These are phyloP conservation scores for Adoxophyes honmai DNA, from an alignment of 1,140 invertebrate species.

Conservation along the genomic window DNA sequence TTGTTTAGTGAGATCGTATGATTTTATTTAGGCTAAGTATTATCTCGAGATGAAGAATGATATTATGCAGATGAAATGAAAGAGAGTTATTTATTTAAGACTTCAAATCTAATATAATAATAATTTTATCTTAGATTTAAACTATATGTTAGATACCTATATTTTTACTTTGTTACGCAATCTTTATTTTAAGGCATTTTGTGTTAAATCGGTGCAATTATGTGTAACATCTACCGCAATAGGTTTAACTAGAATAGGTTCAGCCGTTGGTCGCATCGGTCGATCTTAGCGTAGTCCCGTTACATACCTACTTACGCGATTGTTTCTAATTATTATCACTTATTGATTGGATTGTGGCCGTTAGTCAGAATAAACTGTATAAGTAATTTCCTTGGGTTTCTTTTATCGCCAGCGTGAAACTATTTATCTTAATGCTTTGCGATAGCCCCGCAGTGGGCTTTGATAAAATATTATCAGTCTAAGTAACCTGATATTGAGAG, in stretches of 20 bases:
- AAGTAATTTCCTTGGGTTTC: slow-evolving; percentile 33
- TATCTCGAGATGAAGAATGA: slow-evolving; percentile 22
- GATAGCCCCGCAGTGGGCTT: background rate
- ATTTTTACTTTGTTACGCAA: slow-evolving; percentile 27
- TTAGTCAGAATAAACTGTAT: slow-evolving; percentile 61
- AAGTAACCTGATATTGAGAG: too few species aligned
- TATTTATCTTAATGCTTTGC: slow-evolving; percentile 23
- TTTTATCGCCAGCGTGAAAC: too few species aligned
- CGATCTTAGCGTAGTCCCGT: slow-evolving; percentile 32
- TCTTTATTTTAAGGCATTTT: slow-evolving; percentile 51
- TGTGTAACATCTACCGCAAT: slow-evolving; percentile 28
- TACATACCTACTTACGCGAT: slow-evolving; percentile 27
- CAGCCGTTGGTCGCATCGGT: slow-evolving; percentile 25
- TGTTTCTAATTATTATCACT: slow-evolving; percentile 31
- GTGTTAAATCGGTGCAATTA: slow-evolving; percentile 66
- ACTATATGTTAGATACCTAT: slow-evolving; percentile 34
- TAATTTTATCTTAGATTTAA: slow-evolving; percentile 32
- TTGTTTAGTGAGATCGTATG: slow-evolving; percentile 40
- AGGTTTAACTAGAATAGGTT: slow-evolving; percentile 33
- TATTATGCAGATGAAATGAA: slow-evolving; percentile 32
- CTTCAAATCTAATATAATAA: slow-evolving; percentile 54
- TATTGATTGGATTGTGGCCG: slow-evolving; percentile 45
- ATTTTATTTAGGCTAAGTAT: slow-evolving; percentile 35
- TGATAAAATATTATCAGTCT: background rate
- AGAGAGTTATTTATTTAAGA: slow-evolving; percentile 48